Base-by-base conservation (phyloP, 2,113 vertebrate species). In the Oreotrochilus melanogaster region DNA sequence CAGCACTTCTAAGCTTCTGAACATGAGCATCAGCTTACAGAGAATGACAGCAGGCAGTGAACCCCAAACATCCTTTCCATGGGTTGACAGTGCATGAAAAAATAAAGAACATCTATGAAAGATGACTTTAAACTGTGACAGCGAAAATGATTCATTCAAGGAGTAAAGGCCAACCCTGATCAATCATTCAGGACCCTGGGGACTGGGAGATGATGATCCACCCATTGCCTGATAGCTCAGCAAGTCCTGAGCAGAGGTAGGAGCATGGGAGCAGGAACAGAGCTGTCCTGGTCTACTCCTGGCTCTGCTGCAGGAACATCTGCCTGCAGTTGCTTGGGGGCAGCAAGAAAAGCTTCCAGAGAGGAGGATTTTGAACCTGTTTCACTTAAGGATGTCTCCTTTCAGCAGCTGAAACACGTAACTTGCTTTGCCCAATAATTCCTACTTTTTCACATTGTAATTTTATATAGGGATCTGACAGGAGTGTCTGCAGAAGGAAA, bases 201-300 rank as follows among this genome's bases (percentile, higher is more conserved):
- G 31, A 31, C 81, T 0, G 1, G 0, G 2, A n/a, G 73, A 27
- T 37, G 47, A 16, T 7, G 33, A n/a, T 33, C 33, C 24, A 37
- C 7, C 5, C 50, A 25, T 25, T 51, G 6, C 72, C 66, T 11
- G 30, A 14, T 0, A 1, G 58, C 24, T 30, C 27, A 4, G 7
- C 2, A 4, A 28, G 56, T 28, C 13, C 21, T 3, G 53, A 50
- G 16, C 11, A 31, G 45, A 45, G 18, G 25, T 7, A 47, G 28
- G 11, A 42, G 66, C 0, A 0, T 15, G 47, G 0, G 0, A 57
- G 48, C 7, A 27, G 28, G 39, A 19, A 51, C 25, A 35, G 64
- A 22, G 1, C 7, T 30, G 42, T 53, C 62, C 51, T 16, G 35
- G 48, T 56, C 42, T 64, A 50, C 37, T 43, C 73, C 23, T 0